Evolutionary conservation across 53 echinoderm and acorn worm genomes (phyloP).

Genomic region (Crossaster papposus): DNA sequence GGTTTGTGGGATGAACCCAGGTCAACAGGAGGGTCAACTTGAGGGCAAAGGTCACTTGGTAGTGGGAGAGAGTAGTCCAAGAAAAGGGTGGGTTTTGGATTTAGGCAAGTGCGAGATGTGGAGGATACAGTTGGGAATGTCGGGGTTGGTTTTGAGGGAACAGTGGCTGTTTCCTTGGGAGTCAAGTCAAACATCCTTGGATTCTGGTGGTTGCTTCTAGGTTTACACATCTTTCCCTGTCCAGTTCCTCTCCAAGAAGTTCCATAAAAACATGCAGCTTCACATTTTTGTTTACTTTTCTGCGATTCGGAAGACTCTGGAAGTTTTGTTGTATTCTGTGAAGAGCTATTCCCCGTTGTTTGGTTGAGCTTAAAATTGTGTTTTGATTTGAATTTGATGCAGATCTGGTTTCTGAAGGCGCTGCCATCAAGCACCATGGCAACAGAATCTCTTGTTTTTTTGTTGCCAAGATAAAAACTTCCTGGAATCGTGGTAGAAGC

Average conservation of each 20-base stretch:
- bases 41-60: slow-evolving; percentile 48
- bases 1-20: slow-evolving; percentile 33
- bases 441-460: background rate
- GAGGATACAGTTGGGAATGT: background rate
- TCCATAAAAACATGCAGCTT: background rate
- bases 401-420: background rate
- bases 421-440: slow-evolving; percentile 25
- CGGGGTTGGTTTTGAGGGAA: slow-evolving; percentile 2
- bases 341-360: background rate
- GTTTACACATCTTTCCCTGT: background rate
- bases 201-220: background rate
- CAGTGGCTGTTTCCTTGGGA: background rate
- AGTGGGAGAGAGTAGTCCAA: background rate
- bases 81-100: slow-evolving; percentile 9
- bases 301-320: background rate
- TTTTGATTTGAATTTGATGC: background rate
- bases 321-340: background rate
- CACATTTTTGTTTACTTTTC: slow-evolving; percentile 15
- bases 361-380: background rate
- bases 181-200: background rate
- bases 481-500: background rate
- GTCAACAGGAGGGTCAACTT: slow-evolving; percentile 26
- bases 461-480: background rate
- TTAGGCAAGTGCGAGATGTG: background rate
- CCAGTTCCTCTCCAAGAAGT: background rate